Evolutionary conservation across 2,888 invertebrate species (phyloP).

Genomic region (Orthonevra nobilis): DNA sequence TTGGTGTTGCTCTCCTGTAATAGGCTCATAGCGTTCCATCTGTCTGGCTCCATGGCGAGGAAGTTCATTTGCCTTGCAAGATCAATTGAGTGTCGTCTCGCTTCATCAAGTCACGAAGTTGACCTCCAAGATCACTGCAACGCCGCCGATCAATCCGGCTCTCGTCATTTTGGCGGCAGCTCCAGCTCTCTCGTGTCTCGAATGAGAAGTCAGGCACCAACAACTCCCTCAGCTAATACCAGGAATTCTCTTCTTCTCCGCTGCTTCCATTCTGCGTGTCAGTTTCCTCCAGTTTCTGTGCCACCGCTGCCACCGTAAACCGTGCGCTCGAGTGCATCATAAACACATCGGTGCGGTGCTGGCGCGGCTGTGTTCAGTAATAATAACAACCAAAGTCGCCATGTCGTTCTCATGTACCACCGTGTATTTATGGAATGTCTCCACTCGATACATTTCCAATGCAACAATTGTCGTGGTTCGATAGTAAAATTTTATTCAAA

Average conservation of each 20-base stretch:
- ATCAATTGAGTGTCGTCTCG: slow-evolving; percentile 72
- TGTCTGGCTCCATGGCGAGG: slow-evolving; percentile 6
- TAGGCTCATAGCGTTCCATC: slow-evolving; percentile 58
- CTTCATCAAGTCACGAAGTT: slow-evolving; percentile 73
- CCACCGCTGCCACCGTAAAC: slow-evolving; percentile 55
- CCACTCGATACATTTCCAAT: neutral
- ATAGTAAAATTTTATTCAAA: slow-evolving; percentile 67
- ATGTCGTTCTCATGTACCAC: neutral
- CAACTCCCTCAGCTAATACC: slow-evolving; percentile 7
- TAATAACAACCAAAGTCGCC: slow-evolving; percentile 51
- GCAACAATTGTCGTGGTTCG: slow-evolving; percentile 46
- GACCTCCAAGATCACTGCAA: slow-evolving; percentile 70
- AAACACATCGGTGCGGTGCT: slow-evolving; percentile 42
- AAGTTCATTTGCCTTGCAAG: slow-evolving; percentile 63
- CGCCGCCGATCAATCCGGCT: slow-evolving; percentile 68
- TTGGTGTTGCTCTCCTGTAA: slow-evolving; percentile 28
- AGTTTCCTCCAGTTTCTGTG: slow-evolving; percentile 38
- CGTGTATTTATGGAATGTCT: slow-evolving; percentile 31
- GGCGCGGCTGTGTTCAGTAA: slow-evolving; percentile 49
- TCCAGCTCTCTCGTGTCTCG: neutral
- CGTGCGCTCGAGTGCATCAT: slow-evolving; percentile 62
- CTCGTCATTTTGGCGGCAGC: slow-evolving; percentile 55
- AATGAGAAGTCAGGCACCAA: neutral
- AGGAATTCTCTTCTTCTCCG: slow-evolving; percentile 41
- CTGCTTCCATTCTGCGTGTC: slow-evolving; percentile 56